phyloP scores from a whole-genome alignment of 2,888 invertebrate genomes.

The Drosophila phalerata region DNA sequence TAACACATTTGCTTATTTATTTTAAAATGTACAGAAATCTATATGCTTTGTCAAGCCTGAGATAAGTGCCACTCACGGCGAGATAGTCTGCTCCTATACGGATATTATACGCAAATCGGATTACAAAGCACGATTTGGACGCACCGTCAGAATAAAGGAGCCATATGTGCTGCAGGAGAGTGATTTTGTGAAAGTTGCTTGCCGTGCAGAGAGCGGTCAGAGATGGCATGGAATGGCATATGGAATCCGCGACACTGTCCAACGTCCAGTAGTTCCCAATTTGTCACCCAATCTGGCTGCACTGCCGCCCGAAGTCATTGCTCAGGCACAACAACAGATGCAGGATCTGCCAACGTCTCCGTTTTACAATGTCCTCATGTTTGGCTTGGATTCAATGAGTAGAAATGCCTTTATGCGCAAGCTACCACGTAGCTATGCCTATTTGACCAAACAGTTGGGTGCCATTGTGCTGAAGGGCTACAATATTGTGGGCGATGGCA shows the following conservation, averaged over 20 bases:
- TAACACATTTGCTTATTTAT: background rate
- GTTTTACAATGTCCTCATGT: slow-evolving; percentile 90
- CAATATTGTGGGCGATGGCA: slow-evolving; percentile 95
- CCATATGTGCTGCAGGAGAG: slow-evolving; percentile 88
- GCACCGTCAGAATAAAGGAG: slow-evolving; percentile 86
- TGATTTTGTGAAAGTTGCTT: slow-evolving; percentile 91
- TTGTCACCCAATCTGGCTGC: slow-evolving; percentile 61
- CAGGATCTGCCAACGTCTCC: slow-evolving; percentile 60
- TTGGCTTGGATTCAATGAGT: slow-evolving; percentile 96
- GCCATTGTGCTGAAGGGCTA: slow-evolving; percentile 90
- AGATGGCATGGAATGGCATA: slow-evolving; percentile 90
- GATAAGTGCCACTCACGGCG: slow-evolving; percentile 77
- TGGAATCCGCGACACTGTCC: slow-evolving; percentile 86
- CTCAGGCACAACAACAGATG: slow-evolving; percentile 63
- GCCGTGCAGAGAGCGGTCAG: slow-evolving; percentile 85
- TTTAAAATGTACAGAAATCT: slow-evolving; percentile 76
- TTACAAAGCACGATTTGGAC: slow-evolving; percentile 87
- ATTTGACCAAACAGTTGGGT: slow-evolving; percentile 88
- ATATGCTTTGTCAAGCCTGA: slow-evolving; percentile 84
- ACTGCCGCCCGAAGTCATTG: slow-evolving; percentile 62
- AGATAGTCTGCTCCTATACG: slow-evolving; percentile 87
- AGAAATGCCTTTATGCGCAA: slow-evolving; percentile 92
- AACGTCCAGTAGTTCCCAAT: slow-evolving; percentile 63
- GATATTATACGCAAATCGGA: slow-evolving; percentile 91
- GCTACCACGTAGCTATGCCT: slow-evolving; percentile 91